A percentile compares a stretch with the other conserved stretches of the same genome.
phyloP scores from a whole-genome alignment of 2,888 invertebrate species.

The Ormyrus thymus region DNA sequence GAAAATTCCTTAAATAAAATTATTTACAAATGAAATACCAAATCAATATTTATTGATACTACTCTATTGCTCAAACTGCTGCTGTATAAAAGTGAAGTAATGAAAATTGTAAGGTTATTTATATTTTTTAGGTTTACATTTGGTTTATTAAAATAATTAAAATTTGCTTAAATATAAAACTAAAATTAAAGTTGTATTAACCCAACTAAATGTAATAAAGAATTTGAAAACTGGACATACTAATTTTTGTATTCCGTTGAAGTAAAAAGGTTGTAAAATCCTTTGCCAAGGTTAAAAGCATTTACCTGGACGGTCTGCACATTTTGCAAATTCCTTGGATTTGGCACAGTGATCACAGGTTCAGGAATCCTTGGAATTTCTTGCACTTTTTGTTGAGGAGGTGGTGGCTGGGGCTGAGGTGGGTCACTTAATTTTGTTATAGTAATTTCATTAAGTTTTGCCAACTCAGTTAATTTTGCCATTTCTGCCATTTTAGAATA shows the following conservation, averaged over 20 bases:
- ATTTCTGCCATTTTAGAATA: conserved; percentile 74
- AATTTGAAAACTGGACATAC: neutral
- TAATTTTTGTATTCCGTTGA: neutral
- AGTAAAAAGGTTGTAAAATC: conserved; percentile 1
- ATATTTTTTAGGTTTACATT: neutral
- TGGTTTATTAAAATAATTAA: neutral
- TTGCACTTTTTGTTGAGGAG: conserved; percentile 60
- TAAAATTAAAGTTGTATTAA: neutral
- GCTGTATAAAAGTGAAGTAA: no score
- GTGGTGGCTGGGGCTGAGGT: conserved; percentile 55
- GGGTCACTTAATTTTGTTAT: conserved; percentile 73
- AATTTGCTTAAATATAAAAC: neutral
- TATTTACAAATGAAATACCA: neutral
- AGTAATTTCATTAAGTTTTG: conserved; percentile 73
- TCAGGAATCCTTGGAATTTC: conserved; percentile 72
- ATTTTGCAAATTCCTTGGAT: conserved; percentile 71
- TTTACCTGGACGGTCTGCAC: conserved; percentile 67
- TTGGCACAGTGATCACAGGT: conserved; percentile 74
- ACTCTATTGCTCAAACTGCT: neutral
- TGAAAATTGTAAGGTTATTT: neutral
- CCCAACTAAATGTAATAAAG: neutral
- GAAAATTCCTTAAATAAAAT: neutral
- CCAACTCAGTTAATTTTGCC: conserved; percentile 72
- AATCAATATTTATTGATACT: neutral
- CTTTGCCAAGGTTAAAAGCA: neutral